These are phyloP conservation scores for Harpegnathos saltator DNA, from an alignment of 1,140 invertebrate species.

Conservation along the genomic window DNA sequence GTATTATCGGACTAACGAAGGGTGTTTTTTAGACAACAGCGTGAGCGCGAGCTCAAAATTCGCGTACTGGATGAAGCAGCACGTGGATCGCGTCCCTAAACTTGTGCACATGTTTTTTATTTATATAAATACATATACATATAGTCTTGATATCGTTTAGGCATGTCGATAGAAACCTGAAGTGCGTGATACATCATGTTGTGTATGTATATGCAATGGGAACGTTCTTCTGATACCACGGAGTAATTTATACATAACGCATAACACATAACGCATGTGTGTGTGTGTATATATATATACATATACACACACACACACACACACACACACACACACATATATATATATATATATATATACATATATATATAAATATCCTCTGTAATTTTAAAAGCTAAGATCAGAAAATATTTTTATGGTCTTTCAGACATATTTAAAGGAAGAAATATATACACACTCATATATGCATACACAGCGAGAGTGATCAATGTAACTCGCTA, in stretches of 20 bases:
- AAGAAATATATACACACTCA: conserved; percentile 41
- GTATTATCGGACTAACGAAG: conserved; percentile 71
- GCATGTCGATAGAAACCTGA: conserved; percentile 27
- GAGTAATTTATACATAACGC: background rate
- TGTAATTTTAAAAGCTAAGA: conserved; percentile 59
- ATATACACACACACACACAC: no score
- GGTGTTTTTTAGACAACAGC: conserved; percentile 89
- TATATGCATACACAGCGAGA: conserved; percentile 14
- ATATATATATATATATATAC: conserved; percentile 23
- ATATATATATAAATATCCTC: background rate
- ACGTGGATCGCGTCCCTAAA: conserved; percentile 90
- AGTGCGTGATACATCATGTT: no score
- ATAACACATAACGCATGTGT: no score
- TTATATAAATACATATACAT: conserved; percentile 62
- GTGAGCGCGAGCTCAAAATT: conserved; percentile 94
- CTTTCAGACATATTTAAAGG: conserved; percentile 59
- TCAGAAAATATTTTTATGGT: conserved; percentile 74
- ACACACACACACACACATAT: no score
- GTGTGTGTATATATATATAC: no score
- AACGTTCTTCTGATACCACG: no score
- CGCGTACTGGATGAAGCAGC: conserved; percentile 94
- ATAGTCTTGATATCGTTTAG: conserved; percentile 72
- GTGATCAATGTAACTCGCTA: conserved; percentile 67
- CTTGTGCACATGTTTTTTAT: conserved; percentile 62
- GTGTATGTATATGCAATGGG: no score